Base-by-base conservation (phyloP, 2,797 vertebrate species). In the Myotis findleyi region DNA sequence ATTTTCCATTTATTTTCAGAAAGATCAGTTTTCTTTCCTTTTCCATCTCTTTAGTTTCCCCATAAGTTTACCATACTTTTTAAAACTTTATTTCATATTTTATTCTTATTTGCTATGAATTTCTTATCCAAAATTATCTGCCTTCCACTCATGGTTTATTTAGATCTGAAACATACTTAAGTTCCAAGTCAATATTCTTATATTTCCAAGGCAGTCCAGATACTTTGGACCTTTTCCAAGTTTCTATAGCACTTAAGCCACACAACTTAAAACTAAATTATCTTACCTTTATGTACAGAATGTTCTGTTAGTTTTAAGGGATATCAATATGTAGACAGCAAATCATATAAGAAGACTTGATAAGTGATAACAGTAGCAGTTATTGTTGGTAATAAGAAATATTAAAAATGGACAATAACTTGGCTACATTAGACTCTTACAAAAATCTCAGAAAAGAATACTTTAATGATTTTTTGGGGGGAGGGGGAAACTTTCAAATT, bases 51-150 rank as follows among this genome's bases (percentile, higher is more conserved):
- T 66, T 53, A 47, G 20, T 33, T 81, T 66, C 23, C 5, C 33
- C 49, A 75, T 44, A 91, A 71, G 36, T 2, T 49, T 27, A 47
- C 2, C 38, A 30, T 80, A 9, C 0, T 92, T 49, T 25, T 33
- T 44, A 69, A 44, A 14, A 53, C 14, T 69, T 92, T 36, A 84
- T 94, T 84, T 93, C 23, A 33, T 87, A 55, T 87, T 85, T 73
- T 75, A 38, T 11, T 92, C 5, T 13, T 57, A 44, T 10, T 7
- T 51, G n/a, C 7, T 69, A 17, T 77, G 33, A 81, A 91, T 73
- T 66, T 81, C 38, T 80, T 33, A 55, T 7, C 4, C 18, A 83
- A 72, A 84, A 53, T 25, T 27, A 49, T 69, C 44, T 80, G 5
- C 11, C 9, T 89, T 80, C 27, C 9, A 72, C 3, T 57, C n/a